Percentiles rank a stretch among this genome's conserved stretches.
Conservation (phyloP, 2,797 vertebrate species). For the Coccyzus lansbergi region DNA sequence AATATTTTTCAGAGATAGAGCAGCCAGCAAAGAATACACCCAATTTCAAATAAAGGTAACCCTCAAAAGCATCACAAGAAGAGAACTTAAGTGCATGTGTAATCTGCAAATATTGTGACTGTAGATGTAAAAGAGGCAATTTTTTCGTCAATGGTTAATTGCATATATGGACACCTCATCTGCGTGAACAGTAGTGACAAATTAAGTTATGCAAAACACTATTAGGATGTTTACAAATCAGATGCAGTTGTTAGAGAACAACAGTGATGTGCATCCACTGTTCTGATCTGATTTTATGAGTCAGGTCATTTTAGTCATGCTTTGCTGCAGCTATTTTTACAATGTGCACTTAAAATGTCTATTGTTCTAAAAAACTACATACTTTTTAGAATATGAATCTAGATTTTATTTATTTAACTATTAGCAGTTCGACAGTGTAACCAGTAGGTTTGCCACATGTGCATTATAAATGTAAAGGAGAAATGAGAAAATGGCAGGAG, state of each 20-base stretch:
- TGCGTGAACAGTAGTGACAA: conserved; percentile 6
- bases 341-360: background rate
- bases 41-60: conserved; percentile 6
- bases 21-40: background rate
- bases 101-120: conserved; percentile 22
- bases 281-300: background rate
- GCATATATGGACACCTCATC: conserved; percentile 9
- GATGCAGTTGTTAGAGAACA: background rate
- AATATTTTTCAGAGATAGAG: background rate
- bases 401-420: background rate
- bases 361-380: background rate
- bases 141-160: conserved; percentile 10
- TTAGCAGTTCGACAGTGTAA: background rate
- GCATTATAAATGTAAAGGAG: background rate
- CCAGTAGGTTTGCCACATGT: background rate
- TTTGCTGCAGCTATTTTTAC: background rate
- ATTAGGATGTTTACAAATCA: conserved; percentile 35
- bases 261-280: background rate
- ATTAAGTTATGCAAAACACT: conserved; percentile 17
- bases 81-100: background rate
- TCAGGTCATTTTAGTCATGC: background rate
- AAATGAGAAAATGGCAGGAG: background rate
- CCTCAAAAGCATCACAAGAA: background rate
- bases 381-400: background rate
- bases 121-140: conserved; percentile 25